A percentile compares a stretch with the other conserved stretches of the same genome.
These are phyloP conservation scores for Lithobates sylvaticus DNA, from an alignment of 2,797 vertebrate genomes.

Conservation along the genomic window DNA sequence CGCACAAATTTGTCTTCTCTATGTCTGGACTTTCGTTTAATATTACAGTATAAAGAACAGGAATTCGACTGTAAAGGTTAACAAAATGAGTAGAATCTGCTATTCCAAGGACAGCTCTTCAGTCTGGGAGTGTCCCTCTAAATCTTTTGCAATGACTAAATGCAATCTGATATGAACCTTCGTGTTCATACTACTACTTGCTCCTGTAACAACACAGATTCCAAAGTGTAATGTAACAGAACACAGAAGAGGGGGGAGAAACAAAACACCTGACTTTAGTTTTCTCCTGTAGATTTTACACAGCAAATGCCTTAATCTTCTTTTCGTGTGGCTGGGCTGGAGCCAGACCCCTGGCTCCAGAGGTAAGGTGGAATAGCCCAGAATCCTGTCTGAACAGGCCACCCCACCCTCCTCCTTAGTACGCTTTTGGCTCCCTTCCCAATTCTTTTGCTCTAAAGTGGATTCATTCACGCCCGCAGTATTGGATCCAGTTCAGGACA, in stretches of 20 bases:
- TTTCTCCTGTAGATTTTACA: slow-evolving; percentile 76
- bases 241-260: slow-evolving; percentile 63
- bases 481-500: slow-evolving; percentile 75
- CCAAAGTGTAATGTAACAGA: slow-evolving; percentile 69
- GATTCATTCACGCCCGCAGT: slow-evolving; percentile 76
- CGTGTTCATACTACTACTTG: slow-evolving; percentile 13
- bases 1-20: no score
- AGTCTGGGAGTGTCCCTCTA: no score
- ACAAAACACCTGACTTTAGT: slow-evolving; percentile 79
- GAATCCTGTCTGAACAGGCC: slow-evolving; percentile 82
- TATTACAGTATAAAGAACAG: no score
- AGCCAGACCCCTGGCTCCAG: slow-evolving; percentile 85
- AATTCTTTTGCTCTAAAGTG: slow-evolving; percentile 73
- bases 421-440: slow-evolving; percentile 82
- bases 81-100: no score
- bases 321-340: slow-evolving; percentile 72
- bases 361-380: slow-evolving; percentile 83
- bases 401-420: slow-evolving; percentile 77
- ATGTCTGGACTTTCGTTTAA: no score
- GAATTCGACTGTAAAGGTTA: no score
- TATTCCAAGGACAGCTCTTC: no score
- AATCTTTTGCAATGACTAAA: neutral
- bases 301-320: slow-evolving; percentile 77
- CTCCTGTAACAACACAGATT: slow-evolving; percentile 69
- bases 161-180: neutral